Evolutionary conservation across 2,113 vertebrate genomes (phyloP).

Genomic region (Callipepla californica): DNA sequence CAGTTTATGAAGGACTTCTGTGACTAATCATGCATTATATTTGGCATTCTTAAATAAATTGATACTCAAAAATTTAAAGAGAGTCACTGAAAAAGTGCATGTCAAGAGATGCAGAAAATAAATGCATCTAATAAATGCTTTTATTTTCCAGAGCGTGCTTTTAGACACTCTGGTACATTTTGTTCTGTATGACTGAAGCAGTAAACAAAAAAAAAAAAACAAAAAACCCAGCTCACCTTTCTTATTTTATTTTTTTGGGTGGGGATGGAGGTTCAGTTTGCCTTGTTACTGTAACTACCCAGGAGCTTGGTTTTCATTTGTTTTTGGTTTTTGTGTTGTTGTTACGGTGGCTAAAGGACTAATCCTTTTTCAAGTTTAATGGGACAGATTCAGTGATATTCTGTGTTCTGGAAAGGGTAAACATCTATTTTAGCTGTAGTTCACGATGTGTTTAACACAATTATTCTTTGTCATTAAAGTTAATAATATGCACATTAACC

Average conservation of each 20-base stretch:
- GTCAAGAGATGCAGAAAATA: not conserved
- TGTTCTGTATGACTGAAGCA: too few species aligned
- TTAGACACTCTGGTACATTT: not conserved
- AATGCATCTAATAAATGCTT: not conserved
- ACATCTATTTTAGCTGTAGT: slow-evolving; percentile 50
- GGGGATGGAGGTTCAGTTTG: not conserved
- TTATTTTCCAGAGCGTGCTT: not conserved
- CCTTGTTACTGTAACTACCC: not conserved
- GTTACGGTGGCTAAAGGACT: slow-evolving; percentile 45
- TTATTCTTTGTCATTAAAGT: slow-evolving; percentile 79
- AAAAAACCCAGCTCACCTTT: not conserved
- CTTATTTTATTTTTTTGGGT: too few species aligned
- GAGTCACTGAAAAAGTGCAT: not conserved
- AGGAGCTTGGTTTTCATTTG: not conserved
- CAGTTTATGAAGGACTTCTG: not conserved
- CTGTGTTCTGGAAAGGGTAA: slow-evolving; percentile 61
- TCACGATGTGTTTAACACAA: slow-evolving; percentile 74
- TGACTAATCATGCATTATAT: not conserved
- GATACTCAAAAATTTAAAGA: not conserved
- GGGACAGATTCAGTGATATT: slow-evolving; percentile 41
- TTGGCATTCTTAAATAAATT: not conserved
- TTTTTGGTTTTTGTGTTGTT: not conserved
- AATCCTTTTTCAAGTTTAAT: slow-evolving; percentile 62
- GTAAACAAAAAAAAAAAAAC: too few species aligned
- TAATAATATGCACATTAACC: slow-evolving; percentile 87